phyloP scores from a whole-genome alignment of 2,888 invertebrate genomes.

The Harpalus rubripes region DNA sequence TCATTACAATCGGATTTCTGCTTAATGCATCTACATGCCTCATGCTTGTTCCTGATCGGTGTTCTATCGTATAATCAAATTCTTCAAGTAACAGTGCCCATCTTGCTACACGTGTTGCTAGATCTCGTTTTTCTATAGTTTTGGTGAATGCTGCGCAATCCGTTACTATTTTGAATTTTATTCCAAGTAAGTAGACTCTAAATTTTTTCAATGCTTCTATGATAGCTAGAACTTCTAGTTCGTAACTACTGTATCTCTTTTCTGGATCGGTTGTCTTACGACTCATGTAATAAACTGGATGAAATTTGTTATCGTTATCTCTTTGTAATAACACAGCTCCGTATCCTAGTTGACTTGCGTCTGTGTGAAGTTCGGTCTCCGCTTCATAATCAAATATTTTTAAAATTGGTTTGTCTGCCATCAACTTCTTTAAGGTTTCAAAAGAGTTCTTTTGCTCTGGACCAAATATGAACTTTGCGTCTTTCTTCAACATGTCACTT shows the following conservation, averaged over 20 bases:
- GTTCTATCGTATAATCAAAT: no score
- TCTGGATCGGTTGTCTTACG: constrained; percentile 32
- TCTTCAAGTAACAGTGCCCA: constrained; percentile 69
- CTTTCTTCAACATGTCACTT: constrained; percentile 61
- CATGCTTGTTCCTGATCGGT: constrained; percentile 68
- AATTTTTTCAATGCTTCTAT: constrained; percentile 55
- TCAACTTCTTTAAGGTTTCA: constrained; percentile 36
- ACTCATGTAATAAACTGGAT: constrained; percentile 38
- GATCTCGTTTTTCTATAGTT: constrained; percentile 66
- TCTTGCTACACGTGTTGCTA: constrained; percentile 67
- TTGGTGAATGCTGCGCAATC: constrained; percentile 67
- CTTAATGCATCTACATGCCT: constrained; percentile 68
- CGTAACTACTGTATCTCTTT: constrained; percentile 42
- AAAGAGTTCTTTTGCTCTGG: constrained; percentile 67
- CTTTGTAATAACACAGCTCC: constrained; percentile 65
- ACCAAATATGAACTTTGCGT: constrained; percentile 11
- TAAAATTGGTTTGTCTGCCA: constrained; percentile 67
- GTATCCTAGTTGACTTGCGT: constrained; percentile 56
- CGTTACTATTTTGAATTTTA: constrained; percentile 68
- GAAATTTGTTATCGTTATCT: constrained; percentile 68
- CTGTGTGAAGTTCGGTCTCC: constrained; percentile 67
- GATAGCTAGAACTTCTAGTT: constrained; percentile 61
- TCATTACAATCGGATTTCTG: constrained; percentile 12
- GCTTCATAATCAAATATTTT: constrained; percentile 62
- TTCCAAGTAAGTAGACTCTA: constrained; percentile 64